A percentile compares a stretch with the other conserved stretches of the same genome.
These are phyloP conservation scores for Echinarachnius parma DNA, from an alignment of 53 echinoderm and acorn worm genomes.

Conservation along the genomic window DNA sequence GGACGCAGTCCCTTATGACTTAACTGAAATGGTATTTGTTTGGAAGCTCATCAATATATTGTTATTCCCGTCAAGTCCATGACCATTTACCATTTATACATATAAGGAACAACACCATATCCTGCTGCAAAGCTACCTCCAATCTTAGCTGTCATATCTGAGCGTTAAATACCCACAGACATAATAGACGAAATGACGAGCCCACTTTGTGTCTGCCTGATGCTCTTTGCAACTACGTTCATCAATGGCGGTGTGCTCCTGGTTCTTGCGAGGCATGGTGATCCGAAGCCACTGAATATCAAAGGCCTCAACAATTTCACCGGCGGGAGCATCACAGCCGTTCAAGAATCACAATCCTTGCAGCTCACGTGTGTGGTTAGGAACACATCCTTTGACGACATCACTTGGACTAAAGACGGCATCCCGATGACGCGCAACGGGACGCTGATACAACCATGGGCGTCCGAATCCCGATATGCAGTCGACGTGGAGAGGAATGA, in stretches of 20 bases:
- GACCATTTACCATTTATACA: no score
- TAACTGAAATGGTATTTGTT: no score
- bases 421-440: neutral
- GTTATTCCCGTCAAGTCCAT: no score
- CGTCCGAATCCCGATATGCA: neutral
- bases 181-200: no score
- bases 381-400: neutral
- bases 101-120: no score
- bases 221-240: neutral
- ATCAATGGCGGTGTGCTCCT: neutral
- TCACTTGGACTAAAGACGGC: slow-evolving; percentile 6
- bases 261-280: neutral
- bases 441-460: neutral
- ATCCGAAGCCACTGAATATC: neutral
- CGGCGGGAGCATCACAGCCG: slow-evolving; percentile 1
- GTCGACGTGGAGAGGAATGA: neutral
- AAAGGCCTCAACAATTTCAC: slow-evolving; percentile 11
- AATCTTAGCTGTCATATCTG: no score
- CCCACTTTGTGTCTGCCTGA: no score
- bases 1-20: no score
- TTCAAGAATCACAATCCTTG: slow-evolving; percentile 5
- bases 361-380: slow-evolving; percentile 6
- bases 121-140: no score
- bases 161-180: no score
- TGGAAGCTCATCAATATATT: no score